Evolutionary conservation across 2,797 vertebrate genomes (phyloP).

Genomic region (Neopelma chrysocephalum): DNA sequence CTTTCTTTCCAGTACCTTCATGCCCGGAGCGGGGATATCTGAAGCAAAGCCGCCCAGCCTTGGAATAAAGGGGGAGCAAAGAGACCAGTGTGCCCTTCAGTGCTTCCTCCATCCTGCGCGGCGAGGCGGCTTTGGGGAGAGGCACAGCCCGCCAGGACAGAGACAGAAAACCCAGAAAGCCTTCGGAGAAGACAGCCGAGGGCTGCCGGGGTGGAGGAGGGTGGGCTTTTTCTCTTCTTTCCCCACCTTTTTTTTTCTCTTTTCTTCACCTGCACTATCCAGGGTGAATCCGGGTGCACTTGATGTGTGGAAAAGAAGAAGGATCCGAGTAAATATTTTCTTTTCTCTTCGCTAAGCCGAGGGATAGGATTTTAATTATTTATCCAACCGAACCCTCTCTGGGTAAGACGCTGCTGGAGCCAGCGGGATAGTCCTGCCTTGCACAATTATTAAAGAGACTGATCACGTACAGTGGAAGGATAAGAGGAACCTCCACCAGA

Average conservation of each 20-base stretch:
- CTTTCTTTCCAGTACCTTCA: conserved; percentile 71
- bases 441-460: conserved; percentile 70
- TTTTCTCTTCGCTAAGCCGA: conserved; percentile 43
- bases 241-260: background rate
- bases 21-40: conserved; percentile 51
- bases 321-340: conserved; percentile 30
- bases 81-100: conserved; percentile 60
- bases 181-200: conserved; percentile 35
- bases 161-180: conserved; percentile 38
- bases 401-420: conserved; percentile 60
- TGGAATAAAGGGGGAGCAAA: conserved; percentile 55
- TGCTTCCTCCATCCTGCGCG: conserved; percentile 45
- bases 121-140: conserved; percentile 58
- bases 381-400: conserved; percentile 55
- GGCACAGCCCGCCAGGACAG: conserved; percentile 66
- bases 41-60: conserved; percentile 36
- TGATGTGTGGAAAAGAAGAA: conserved; percentile 43
- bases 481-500: conserved; percentile 61
- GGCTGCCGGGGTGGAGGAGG: conserved; percentile 45
- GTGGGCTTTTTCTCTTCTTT: background rate
- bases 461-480: conserved; percentile 64
- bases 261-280: conserved; percentile 60
- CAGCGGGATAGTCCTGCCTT: conserved; percentile 76
- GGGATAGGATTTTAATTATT: conserved; percentile 73
- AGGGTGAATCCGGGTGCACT: conserved; percentile 47